Percentiles rank a stretch among this genome's conserved stretches.
phyloP scores from a whole-genome alignment of 2,888 invertebrate genomes.

The Mesorhabditis sp. region DNA sequence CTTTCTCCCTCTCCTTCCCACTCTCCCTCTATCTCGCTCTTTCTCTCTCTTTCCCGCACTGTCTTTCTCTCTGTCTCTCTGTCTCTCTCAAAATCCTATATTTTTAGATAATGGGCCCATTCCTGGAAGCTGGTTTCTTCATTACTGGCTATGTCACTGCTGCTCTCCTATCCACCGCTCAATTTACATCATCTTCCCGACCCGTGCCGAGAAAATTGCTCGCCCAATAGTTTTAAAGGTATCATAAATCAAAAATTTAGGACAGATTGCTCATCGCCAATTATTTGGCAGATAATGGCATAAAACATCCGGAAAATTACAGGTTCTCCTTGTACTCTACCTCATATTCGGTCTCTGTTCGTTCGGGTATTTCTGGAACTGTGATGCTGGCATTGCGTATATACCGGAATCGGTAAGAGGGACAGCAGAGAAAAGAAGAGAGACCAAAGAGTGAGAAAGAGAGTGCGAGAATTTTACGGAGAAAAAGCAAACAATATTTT shows the following conservation, averaged over 20 bases:
- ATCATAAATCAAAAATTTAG: not conserved
- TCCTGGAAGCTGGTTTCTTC: not conserved
- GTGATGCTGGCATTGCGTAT: conserved; percentile 5
- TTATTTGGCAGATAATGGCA: too few species aligned
- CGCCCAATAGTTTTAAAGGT: not conserved
- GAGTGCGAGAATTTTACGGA: too few species aligned
- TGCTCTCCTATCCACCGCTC: not conserved
- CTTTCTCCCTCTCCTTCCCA: too few species aligned
- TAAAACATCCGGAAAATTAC: not conserved
- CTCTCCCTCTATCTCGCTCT: too few species aligned
- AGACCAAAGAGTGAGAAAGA: too few species aligned
- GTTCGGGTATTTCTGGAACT: conserved; percentile 4
- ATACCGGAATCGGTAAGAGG: not conserved
- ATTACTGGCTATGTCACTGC: conserved; percentile 1
- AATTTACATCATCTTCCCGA: not conserved
- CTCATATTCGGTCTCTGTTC: not conserved
- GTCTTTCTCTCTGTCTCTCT: too few species aligned
- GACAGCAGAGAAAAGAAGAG: not conserved
- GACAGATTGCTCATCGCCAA: too few species aligned
- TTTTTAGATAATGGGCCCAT: not conserved
- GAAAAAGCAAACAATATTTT: not conserved
- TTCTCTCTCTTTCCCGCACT: too few species aligned
- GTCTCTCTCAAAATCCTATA: too few species aligned
- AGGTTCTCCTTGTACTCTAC: not conserved
- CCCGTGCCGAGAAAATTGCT: not conserved